These are phyloP conservation scores for Oxyura jamaicensis DNA, from an alignment of 2,113 vertebrate species.

Conservation along the genomic window DNA sequence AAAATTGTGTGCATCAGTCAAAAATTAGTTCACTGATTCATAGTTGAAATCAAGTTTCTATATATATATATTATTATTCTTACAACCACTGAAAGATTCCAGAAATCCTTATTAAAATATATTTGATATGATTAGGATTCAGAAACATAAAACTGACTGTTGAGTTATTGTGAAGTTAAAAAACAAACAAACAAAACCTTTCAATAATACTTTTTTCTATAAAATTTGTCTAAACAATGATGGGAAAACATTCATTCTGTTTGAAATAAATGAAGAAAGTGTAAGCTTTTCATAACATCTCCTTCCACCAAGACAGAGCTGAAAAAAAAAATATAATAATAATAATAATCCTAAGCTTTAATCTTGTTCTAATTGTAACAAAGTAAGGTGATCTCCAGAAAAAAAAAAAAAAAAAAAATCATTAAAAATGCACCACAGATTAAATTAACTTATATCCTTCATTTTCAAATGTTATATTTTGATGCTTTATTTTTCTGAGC, in stretches of 20 bases:
- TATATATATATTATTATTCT: neutral
- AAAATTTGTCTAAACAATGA: neutral
- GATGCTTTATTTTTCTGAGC: neutral
- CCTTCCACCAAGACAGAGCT: fast-evolving
- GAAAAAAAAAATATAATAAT: neutral
- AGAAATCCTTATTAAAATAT: neutral
- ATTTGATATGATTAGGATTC: neutral
- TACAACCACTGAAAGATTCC: neutral
- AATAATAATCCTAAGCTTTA: neutral
- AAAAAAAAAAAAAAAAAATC: neutral
- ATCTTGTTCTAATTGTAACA: neutral
- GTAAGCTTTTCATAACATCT: neutral
- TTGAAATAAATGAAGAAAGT: neutral
- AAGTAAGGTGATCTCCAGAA: neutral
- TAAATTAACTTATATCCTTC: neutral
- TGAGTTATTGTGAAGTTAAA: neutral
- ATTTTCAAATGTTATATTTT: neutral
- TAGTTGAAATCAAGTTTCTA: neutral
- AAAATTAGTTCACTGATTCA: neutral
- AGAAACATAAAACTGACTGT: neutral
- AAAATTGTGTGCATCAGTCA: neutral
- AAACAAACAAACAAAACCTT: neutral
- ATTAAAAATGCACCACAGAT: neutral
- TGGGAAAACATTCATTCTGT: neutral
- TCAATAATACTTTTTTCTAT: neutral